Base-by-base conservation (phyloP, 2,888 invertebrate species). In the Stenodema calcarata region DNA sequence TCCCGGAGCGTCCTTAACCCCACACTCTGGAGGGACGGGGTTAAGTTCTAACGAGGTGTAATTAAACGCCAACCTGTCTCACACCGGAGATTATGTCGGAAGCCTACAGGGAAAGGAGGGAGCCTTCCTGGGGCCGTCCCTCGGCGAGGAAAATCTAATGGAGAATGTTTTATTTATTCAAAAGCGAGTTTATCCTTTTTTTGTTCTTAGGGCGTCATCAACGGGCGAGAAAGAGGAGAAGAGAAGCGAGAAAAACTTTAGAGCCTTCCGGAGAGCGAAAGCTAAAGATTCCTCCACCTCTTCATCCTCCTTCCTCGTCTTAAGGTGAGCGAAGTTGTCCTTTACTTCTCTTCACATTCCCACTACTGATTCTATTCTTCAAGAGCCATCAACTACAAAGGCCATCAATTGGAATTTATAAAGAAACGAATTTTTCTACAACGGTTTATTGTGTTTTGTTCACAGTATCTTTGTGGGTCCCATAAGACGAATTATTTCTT, bases 21-120 rank as follows among this genome's bases (percentile, higher is more conserved):
- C 78, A 44, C 42, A 44, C 44, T 23, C 44, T 23, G 9, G 16
- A 70, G 23, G 73, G 73, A 73, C 12, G 18, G 73, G 73, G 73
- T 30, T 30, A 35, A n/a, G 16, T 47, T 23, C 84, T 86, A 86
- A 86, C 86, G 86, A 86, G 70, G 81, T 73, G 86, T 86, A 86
- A 86, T 86, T 86, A 86, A 86, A 86, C 86, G 86, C 73, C 73
- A 73, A 86, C 86, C 86, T 86, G 86, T 86, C 86, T 86, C 86
- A 73, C 70, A 81, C 86, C 86, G 86, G 86, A 86, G 86, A 86
- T 86, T 86, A 86, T 81, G 86, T 81, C 81, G 86, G 81, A 75
- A 47, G 84, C 70, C 70, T 14, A 18, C n/a, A 35, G 35, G 69
- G 44, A 12, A 7, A 16, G 35, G 44, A 11, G 70, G 42, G 35